Base-by-base conservation (phyloP, 2,797 vertebrate species). In the Rhinophrynus dorsalis region DNA sequence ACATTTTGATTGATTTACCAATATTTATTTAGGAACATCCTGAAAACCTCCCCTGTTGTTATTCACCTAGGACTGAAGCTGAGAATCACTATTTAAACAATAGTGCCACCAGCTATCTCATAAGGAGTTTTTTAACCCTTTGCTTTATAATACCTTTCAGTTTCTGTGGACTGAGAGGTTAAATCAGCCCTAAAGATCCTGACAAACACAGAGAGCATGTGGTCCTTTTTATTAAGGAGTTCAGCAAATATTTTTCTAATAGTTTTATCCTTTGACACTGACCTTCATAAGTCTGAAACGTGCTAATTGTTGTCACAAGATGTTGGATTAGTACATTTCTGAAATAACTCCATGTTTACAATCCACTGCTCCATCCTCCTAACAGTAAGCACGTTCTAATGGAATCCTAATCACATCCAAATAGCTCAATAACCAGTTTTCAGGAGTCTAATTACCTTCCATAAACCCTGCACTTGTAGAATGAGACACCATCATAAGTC, bases 381-480 rank as follows among this genome's bases (percentile, higher is more conserved):
- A n/a, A n/a, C n/a, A 91, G 94, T 96, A 97, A 98, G 95, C 93
- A 90, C 94, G 94, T 98, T 95, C 90, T 97, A 97, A 99, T 99
- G 96, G 95, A 97, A 94, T 96, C 94, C 91, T 98, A 97, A 98
- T 98, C 93, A 90, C 92, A 89, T 92, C 96, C 91, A 82, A 95
- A 99, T 96, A 92, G 92, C 92, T 83, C 82, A 86, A 86, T 84
- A 89, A 83, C 86, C 90, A 90, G 83, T 88, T n/a, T 89, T 91
- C 88, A 77, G 83, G 93, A 91, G 86, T 93, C 91, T 96, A 93
- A 95, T 94, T 93, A 90, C 87, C 86, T 77, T 82, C 86, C 84
- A 90, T 88, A 91, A 91, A 90, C 90, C 88, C 86, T 86, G 72
- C 70, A 68, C 79, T 86, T 77, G 75, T 73, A 55, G 71, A 76